A percentile compares a stretch with the other conserved stretches of the same genome.
Conservation (phyloP, 1,140 invertebrate genomes). For the Sesamia nonagrioides region DNA sequence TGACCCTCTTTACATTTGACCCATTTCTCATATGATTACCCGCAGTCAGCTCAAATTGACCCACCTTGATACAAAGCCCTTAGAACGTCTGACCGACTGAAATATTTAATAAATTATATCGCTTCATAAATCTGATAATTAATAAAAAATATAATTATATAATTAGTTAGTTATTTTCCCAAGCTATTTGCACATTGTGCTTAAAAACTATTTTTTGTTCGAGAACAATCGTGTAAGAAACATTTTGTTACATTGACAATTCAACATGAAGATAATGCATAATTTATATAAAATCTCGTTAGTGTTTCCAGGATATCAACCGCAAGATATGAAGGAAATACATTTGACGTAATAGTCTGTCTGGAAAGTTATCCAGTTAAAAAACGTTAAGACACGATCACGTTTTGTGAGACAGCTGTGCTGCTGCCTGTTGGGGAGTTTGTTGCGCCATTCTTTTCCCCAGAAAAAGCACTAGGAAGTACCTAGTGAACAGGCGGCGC, state of each 20-base stretch:
- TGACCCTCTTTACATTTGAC: slow-evolving; percentile 56
- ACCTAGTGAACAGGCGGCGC: no score
- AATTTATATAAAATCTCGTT: slow-evolving; percentile 10
- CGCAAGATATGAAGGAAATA: slow-evolving; percentile 3
- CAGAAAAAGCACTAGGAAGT: no score
- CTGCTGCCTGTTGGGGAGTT: no score
- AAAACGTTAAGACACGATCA: neutral
- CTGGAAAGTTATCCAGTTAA: neutral
- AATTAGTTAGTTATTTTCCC: slow-evolving; percentile 41
- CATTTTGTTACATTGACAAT: slow-evolving; percentile 6
- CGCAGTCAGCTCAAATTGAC: slow-evolving; percentile 37
- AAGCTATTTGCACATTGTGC: slow-evolving; percentile 29
- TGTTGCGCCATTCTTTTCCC: no score
- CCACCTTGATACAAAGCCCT: slow-evolving; percentile 35
- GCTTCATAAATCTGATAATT: neutral
- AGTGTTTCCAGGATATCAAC: slow-evolving; percentile 1
- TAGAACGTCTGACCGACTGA: slow-evolving; percentile 9
- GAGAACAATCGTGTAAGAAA: slow-evolving; percentile 8
- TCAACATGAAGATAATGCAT: neutral
- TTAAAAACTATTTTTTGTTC: slow-evolving; percentile 1
- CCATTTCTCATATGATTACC: slow-evolving; percentile 64
- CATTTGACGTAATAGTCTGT: neutral
- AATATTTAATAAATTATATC: slow-evolving; percentile 44
- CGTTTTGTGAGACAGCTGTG: neutral
- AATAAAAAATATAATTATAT: slow-evolving; percentile 25